Evolutionary conservation across 2,113 vertebrate species (phyloP).

Genomic region (Crocuta crocuta): DNA sequence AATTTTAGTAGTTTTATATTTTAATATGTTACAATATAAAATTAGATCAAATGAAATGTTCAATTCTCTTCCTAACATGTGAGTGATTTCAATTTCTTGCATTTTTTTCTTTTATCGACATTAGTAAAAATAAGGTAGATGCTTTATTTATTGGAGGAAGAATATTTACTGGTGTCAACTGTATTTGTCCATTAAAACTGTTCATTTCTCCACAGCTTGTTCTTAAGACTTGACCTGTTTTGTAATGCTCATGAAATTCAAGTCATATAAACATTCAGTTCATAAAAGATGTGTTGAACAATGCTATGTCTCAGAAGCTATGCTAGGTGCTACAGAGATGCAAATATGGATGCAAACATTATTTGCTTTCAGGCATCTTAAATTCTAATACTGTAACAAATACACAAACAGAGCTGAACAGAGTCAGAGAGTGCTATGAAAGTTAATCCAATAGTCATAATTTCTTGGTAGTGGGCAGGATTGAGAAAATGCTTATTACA

Average conservation of each 20-base stretch:
- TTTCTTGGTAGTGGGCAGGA: not conserved
- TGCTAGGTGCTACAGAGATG: not conserved
- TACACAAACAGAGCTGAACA: not conserved
- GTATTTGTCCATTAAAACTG: not conserved
- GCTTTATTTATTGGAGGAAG: not conserved
- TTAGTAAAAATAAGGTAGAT: not conserved
- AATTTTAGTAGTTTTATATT: slow-evolving; percentile 29
- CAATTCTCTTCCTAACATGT: not conserved
- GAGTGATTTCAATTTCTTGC: not conserved
- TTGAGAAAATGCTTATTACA: not conserved
- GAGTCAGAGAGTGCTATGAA: not conserved
- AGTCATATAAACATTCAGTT: not conserved
- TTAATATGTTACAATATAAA: slow-evolving; percentile 19
- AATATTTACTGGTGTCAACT: not conserved
- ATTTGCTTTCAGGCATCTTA: not conserved
- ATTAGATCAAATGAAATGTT: not conserved
- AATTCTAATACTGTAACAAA: not conserved
- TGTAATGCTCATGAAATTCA: not conserved
- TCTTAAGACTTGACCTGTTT: not conserved
- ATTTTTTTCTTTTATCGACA: not conserved
- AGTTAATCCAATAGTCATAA: not conserved
- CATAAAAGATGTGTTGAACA: not conserved
- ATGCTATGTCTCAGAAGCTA: not conserved
- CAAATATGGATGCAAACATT: not conserved
- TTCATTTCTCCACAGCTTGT: not conserved